Evolutionary conservation across 1,140 invertebrate genomes (phyloP).

Genomic region (Steinernema khuongi): DNA sequence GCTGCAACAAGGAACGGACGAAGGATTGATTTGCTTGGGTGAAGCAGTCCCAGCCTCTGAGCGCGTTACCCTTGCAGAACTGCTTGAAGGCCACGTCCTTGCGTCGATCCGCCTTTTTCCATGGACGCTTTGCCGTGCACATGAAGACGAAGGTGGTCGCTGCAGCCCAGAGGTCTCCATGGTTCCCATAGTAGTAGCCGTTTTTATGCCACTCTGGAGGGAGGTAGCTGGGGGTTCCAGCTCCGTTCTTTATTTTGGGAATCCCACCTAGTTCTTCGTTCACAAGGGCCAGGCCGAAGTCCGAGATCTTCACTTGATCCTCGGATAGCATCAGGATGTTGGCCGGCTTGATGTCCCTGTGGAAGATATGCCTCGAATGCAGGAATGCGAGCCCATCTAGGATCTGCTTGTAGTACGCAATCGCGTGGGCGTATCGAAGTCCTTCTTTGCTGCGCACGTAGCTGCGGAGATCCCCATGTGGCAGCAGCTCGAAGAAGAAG

Average conservation of each 20-base stretch:
- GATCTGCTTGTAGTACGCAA: too few relatives aligned
- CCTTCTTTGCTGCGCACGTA: too few relatives aligned
- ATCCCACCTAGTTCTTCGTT: not conserved
- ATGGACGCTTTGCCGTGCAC: not conserved
- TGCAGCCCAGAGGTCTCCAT: not conserved
- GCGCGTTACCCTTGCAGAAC: not conserved
- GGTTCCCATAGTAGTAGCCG: not conserved
- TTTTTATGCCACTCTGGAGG: not conserved
- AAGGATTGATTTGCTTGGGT: too few relatives aligned
- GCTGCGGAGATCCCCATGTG: too few relatives aligned
- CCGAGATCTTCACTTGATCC: not conserved
- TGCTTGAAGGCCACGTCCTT: too few relatives aligned
- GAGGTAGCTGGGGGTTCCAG: not conserved
- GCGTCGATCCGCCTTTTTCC: too few relatives aligned
- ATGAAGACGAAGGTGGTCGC: not conserved
- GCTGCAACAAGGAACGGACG: too few relatives aligned
- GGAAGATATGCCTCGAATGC: not conserved
- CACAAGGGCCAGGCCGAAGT: not conserved
- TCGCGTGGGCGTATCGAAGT: too few relatives aligned
- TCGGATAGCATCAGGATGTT: not conserved
- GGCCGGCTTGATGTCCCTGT: not conserved
- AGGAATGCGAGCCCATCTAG: not conserved
- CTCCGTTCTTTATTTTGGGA: not conserved
- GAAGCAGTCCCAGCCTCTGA: not conserved
- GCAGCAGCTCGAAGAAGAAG: too few relatives aligned